Conservation (phyloP, 1,140 invertebrate genomes). For the Amyelois transitella region DNA sequence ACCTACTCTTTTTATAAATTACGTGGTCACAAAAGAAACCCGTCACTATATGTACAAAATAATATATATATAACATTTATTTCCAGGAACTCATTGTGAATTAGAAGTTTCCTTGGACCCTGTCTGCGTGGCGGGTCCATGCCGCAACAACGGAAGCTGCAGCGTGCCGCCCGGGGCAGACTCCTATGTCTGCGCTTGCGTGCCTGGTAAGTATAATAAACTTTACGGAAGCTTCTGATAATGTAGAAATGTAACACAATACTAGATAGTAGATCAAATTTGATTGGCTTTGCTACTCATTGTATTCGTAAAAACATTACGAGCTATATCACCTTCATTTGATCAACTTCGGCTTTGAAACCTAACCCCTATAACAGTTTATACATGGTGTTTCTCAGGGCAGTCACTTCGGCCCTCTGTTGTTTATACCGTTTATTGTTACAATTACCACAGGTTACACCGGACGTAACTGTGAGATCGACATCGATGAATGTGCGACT, state of each 20-base stretch:
- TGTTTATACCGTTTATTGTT: neutral
- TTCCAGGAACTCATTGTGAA: conserved; percentile 85
- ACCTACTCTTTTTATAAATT: no score
- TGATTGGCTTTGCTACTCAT: no score
- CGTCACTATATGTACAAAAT: no score
- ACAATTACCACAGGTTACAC: conserved; percentile 69
- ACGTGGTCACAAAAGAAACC: no score
- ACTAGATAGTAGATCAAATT: no score
- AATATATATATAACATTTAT: no score
- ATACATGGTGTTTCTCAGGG: neutral
- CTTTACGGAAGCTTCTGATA: no score
- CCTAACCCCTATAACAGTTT: no score
- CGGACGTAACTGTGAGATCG: conserved; percentile 75
- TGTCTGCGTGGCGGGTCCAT: conserved; percentile 83
- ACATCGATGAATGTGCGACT: conserved; percentile 83
- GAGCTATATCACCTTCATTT: no score
- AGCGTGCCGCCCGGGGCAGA: conserved; percentile 74
- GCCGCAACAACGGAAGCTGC: conserved; percentile 83
- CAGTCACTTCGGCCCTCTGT: neutral
- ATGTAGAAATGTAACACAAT: no score
- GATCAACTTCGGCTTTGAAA: no score
- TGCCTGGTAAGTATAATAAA: conserved; percentile 55
- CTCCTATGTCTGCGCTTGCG: conserved; percentile 77
- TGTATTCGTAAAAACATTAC: no score
- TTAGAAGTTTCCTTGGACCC: conserved; percentile 80